phyloP scores from a whole-genome alignment of 2,113 vertebrate genomes.

The Daboia siamensis region DNA sequence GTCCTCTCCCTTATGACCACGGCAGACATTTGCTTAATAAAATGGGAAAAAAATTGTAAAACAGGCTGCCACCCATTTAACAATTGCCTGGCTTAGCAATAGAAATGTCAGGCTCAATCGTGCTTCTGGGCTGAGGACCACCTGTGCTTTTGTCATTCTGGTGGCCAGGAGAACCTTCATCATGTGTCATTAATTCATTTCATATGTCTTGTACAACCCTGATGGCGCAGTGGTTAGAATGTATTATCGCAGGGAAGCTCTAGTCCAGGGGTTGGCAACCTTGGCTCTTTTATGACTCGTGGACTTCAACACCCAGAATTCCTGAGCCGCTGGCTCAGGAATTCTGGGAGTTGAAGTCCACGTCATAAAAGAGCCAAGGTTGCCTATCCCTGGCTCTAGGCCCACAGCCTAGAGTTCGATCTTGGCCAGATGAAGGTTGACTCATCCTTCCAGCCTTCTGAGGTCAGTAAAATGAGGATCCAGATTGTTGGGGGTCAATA shows the following conservation, averaged over 20 bases:
- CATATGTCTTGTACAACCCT: not conserved
- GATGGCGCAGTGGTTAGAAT: not conserved
- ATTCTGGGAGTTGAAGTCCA: no score
- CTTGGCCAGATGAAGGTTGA: not conserved
- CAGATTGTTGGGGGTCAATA: not conserved
- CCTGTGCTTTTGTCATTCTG: not conserved
- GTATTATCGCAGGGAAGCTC: not conserved
- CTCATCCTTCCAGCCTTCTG: not conserved
- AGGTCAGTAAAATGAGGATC: not conserved
- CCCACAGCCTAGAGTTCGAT: not conserved
- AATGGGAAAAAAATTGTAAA: not conserved
- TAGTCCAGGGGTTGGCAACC: no score
- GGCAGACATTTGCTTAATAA: not conserved
- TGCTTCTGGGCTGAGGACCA: not conserved
- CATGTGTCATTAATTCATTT: not conserved
- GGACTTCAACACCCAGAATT: no score
- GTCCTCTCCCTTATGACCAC: not conserved
- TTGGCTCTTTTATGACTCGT: no score
- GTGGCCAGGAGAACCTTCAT: not conserved
- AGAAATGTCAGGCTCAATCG: not conserved
- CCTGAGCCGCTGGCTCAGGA: no score
- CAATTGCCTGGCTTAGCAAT: not conserved
- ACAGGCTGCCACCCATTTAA: not conserved
- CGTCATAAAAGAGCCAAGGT: no score
- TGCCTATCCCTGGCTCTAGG: no score